phyloP scores from a whole-genome alignment of 2,888 invertebrate species.

The Apotomis betuletana region DNA sequence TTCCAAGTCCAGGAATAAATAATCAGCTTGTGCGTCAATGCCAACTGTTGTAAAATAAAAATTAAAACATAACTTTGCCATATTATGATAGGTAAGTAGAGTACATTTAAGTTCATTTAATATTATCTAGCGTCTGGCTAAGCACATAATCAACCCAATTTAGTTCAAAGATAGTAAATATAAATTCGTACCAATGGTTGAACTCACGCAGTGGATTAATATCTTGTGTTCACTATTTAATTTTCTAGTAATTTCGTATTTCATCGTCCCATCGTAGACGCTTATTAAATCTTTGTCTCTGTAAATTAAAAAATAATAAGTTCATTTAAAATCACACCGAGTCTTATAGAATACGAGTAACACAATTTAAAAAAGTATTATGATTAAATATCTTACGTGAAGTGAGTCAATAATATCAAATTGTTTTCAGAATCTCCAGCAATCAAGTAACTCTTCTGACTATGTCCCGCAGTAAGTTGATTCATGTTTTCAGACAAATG shows the following conservation, averaged over 20 bases:
- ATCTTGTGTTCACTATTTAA: slow-evolving; percentile 72
- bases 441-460: slow-evolving; percentile 83
- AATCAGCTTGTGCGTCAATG: slow-evolving; percentile 74
- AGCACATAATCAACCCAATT: no score
- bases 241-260: slow-evolving; percentile 70
- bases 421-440: slow-evolving; percentile 87
- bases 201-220: slow-evolving; percentile 83
- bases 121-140: no score
- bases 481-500: slow-evolving; percentile 71
- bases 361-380: neutral
- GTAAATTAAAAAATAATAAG: slow-evolving; percentile 45
- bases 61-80: slow-evolving; percentile 17
- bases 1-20: slow-evolving; percentile 60
- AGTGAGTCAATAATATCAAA: slow-evolving; percentile 80
- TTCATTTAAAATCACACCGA: no score
- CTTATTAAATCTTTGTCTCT: slow-evolving; percentile 74
- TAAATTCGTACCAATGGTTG: slow-evolving; percentile 77
- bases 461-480: slow-evolving; percentile 73
- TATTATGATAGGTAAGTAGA: neutral
- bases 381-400: slow-evolving; percentile 72
- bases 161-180: neutral
- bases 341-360: neutral
- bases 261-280: slow-evolving; percentile 72
- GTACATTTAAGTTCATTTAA: no score
- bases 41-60: slow-evolving; percentile 73